Conservation (phyloP, 2,113 vertebrate species). For the Pygoscelis antarcticus region DNA sequence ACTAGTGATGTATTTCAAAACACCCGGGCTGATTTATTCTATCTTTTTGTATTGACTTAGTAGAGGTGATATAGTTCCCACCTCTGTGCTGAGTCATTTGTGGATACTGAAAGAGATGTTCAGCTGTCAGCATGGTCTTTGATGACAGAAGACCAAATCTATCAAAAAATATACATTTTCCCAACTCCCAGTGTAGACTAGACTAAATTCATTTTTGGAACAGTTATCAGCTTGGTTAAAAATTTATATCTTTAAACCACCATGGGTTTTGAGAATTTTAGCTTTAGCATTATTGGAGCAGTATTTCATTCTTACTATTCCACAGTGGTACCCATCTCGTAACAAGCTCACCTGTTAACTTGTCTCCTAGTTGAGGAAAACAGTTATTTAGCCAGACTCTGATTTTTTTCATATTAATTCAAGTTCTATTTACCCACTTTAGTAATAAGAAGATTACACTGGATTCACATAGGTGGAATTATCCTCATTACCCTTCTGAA, state of each 20-base stretch:
- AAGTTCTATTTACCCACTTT: neutral
- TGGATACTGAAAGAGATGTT: neutral
- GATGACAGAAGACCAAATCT: neutral
- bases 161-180: neutral
- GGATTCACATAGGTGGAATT: neutral
- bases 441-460: neutral
- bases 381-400: neutral
- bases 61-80: neutral
- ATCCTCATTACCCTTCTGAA: neutral
- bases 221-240: neutral
- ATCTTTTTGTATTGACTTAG: neutral
- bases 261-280: neutral
- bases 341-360: neutral
- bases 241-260: neutral
- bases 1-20: neutral
- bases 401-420: neutral
- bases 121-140: neutral
- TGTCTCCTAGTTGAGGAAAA: neutral
- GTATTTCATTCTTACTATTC: conserved; percentile 11
- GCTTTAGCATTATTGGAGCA: neutral
- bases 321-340: neutral
- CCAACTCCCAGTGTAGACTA: neutral
- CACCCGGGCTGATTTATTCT: neutral
- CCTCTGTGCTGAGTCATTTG: neutral
- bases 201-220: neutral